Base-by-base conservation (phyloP, 1,140 invertebrate genomes). In the Cherax destructor region DNA sequence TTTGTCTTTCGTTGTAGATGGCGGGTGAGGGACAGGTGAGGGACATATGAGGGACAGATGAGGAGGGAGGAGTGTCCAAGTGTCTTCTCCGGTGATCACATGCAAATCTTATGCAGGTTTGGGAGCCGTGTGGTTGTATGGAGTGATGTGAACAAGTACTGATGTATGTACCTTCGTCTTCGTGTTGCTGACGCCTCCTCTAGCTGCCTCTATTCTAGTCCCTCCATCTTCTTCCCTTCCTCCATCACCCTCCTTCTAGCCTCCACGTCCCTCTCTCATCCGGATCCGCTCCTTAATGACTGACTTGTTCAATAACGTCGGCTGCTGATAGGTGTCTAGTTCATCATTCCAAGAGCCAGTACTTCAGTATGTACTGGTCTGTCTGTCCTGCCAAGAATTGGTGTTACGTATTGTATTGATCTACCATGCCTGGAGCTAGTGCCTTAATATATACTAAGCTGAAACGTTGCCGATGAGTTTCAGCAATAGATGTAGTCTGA, bases 121-220 rank as follows among this genome's bases (percentile, higher is more conserved):
- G 88, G 88, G 88, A 78, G 83, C 72, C 59, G 80, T 76, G 88
- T 47, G 88, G 69, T 79, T 52, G 83, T 85, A 74, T 52, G 81
- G 81, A 84, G 81, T 85, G 88, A 85, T 91, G 88, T 91, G 88
- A 85, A 91, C 88, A 91, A 84, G 88, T 91, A 85, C 81, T 91
- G 88, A 84, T 85, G 88, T 84, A 85, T 91, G 88, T 91, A 91
- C 47, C 88, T 91, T 85, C 85, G 88, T 91, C 56, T 78, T 80
- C 18, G 61, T 74, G 78, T 65, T 49, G 47, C 83, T 74, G 69
- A 83, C 18, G 80, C 61, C 80, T 59, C 81, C 59, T 41, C 81
- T 41, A 41, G 13, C 50, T 56, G 41, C 24, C 50, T 47, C 72
- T 30, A 30, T 30, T 30, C 21, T 52, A 69, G 3, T 76, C 50